These are phyloP conservation scores for Drosophila nannoptera DNA, from an alignment of 1,140 invertebrate species.

Conservation along the genomic window DNA sequence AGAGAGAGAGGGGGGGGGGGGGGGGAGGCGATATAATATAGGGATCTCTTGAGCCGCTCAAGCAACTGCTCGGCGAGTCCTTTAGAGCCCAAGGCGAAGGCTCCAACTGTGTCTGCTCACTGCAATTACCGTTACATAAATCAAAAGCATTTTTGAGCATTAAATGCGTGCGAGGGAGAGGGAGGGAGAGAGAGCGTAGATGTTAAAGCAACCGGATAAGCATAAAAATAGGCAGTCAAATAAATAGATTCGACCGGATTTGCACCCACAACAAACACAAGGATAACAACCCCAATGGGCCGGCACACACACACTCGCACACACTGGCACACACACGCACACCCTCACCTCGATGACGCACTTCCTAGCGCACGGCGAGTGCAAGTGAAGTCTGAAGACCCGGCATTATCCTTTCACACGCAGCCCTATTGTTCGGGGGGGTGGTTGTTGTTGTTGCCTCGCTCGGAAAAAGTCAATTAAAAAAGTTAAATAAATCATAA, in stretches of 20 bases:
- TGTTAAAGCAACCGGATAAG: constrained; percentile 59
- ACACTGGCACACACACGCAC: constrained; percentile 30
- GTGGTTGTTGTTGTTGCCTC: constrained; percentile 18
- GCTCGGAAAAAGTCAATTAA: constrained; percentile 79
- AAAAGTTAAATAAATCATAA: constrained; percentile 79
- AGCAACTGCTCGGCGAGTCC: background rate
- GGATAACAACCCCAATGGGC: constrained; percentile 20
- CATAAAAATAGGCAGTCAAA: constrained; percentile 74
- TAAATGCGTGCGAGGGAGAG: constrained; percentile 18
- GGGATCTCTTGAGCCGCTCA: background rate
- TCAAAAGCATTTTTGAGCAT: constrained; percentile 48
- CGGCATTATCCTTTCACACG: constrained; percentile 78
- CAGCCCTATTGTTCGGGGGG: constrained; percentile 43
- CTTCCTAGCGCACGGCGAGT: constrained; percentile 46
- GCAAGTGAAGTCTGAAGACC: constrained; percentile 73
- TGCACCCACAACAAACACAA: constrained; percentile 49
- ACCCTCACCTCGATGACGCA: constrained; percentile 58
- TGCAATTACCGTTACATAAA: constrained; percentile 66
- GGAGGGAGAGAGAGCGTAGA: constrained; percentile 15
- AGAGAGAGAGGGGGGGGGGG: too few relatives aligned
- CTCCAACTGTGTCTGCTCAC: background rate
- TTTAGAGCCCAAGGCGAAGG: too few relatives aligned
- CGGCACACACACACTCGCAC: constrained; percentile 24
- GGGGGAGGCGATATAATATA: too few relatives aligned
- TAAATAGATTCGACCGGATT: constrained; percentile 74